Percentiles rank a stretch among this genome's conserved stretches.
Evolutionary conservation across 2,888 invertebrate genomes (phyloP).

Genomic region (Hanleya hanleyi): DNA sequence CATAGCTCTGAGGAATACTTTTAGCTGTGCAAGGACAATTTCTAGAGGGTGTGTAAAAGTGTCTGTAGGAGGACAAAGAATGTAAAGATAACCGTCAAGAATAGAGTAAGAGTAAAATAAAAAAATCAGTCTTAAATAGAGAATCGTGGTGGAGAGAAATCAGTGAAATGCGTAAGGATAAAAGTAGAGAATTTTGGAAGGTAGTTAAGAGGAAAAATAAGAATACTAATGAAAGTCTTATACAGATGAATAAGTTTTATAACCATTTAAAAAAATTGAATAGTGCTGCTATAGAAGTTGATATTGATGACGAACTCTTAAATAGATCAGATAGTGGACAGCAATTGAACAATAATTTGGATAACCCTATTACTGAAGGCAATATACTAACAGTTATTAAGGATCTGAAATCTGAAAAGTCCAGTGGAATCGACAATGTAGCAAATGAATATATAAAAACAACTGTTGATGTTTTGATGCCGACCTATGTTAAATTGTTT

Average conservation of each 20-base stretch:
- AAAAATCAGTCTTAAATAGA: too few species aligned
- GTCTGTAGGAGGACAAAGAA: too few species aligned
- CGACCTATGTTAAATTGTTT: slow-evolving; percentile 5
- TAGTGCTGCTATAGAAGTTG: too few species aligned
- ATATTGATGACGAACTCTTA: neutral
- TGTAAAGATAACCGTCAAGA: too few species aligned
- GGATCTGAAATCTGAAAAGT: slow-evolving; percentile 1
- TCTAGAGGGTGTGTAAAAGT: too few species aligned
- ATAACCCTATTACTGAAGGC: neutral
- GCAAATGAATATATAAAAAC: slow-evolving; percentile 15
- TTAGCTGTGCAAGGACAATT: too few species aligned
- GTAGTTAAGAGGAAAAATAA: neutral
- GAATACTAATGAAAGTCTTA: neutral
- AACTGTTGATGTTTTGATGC: neutral
- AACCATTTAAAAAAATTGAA: neutral
- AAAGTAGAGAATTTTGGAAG: neutral
- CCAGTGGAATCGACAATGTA: slow-evolving; percentile 3
- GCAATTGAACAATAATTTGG: too few species aligned
- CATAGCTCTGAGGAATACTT: too few species aligned
- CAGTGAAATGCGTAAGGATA: neutral
- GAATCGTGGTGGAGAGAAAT: too few species aligned
- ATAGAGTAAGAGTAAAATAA: too few species aligned
- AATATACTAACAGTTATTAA: neutral
- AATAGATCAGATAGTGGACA: neutral
- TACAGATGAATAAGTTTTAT: neutral